Base-by-base conservation (phyloP, 2,888 invertebrate species). In the Lycia hirtaria region DNA sequence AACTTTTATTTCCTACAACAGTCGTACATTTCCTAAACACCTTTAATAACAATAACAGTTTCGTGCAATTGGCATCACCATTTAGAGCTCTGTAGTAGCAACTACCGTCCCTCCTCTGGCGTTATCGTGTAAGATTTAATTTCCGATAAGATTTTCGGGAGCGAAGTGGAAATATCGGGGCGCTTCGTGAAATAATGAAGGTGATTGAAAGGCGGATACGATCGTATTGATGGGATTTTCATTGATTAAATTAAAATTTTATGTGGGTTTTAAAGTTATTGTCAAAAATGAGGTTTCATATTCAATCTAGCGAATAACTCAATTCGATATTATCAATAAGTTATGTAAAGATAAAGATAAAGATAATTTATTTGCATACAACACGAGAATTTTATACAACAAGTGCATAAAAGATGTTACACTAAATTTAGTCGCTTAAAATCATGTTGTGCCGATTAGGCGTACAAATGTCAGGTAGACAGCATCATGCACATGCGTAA, bases 121-220 rank as follows among this genome's bases (percentile, higher is more conserved):
- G 44, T 35, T 61, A 56, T 54, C 61, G 37, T 57, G 45, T 19
- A 43, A 56, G 58, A 64, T 64, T 64, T 64, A 61, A 64, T 61
- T 64, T 56, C 45, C 58, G 64, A 64, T 64, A 58, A 38, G 52
- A 37, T 44, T 56, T 64, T 56, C 60, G 51, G 55, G 24, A 24
- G n/a, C 48, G 35, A 20, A 41, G 20, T 35, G 28, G 54, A 45
- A 52, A 54, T 41, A 20, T 22, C 20, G 12, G 32, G 9, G 12
- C 22, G 43, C 44, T 43, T 52, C 43, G 44, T 53, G 22, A 52
- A 40, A 49, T 52, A 43, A 33, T 19, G 20, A n/a, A n/a, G 33
- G 14, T 40, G 22, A 47, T 54, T 47, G 38, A 50, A 41, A 9
- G 15, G 15, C 41, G 26, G 26, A 26, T 41, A 26, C 26, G 26